A percentile compares a stretch with the other conserved stretches of the same genome.
Evolutionary conservation across 92 coral and sea anemone genomes (phyloP).

Genomic region (Siderastrea radians): DNA sequence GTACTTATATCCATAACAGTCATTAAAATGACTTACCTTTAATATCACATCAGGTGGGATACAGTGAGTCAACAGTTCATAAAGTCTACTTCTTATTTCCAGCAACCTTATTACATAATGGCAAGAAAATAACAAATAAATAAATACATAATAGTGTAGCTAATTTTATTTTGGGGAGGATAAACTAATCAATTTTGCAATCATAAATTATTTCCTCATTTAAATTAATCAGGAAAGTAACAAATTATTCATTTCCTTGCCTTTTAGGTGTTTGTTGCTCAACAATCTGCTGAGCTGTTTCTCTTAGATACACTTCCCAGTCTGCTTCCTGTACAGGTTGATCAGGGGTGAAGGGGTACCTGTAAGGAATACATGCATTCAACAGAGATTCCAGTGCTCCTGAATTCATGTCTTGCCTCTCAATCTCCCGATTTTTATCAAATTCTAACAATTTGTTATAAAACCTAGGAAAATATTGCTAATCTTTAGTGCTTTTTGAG

Average conservation of each 20-base stretch:
- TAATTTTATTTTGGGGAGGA: too few relatives aligned
- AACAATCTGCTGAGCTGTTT: slow-evolving; percentile 97
- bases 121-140: neutral
- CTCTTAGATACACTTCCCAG: slow-evolving; percentile 96
- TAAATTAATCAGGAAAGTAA: neutral
- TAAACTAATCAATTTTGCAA: neutral
- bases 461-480: too few relatives aligned
- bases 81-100: slow-evolving; percentile 87
- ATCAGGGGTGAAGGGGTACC: slow-evolving; percentile 96
- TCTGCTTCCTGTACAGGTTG: slow-evolving; percentile 97
- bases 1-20: neutral
- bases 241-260: slow-evolving; percentile 25
- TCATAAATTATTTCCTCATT: neutral
- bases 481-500: too few relatives aligned
- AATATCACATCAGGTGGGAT: slow-evolving; percentile 95
- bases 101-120: slow-evolving; percentile 64
- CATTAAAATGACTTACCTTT: slow-evolving; percentile 64
- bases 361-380: slow-evolving; percentile 25
- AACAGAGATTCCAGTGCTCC: too few relatives aligned
- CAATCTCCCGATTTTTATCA: too few relatives aligned
- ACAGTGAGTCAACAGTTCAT: slow-evolving; percentile 95
- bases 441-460: too few relatives aligned
- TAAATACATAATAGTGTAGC: too few relatives aligned
- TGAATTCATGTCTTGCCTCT: too few relatives aligned
- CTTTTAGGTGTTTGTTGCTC: slow-evolving; percentile 95